Evolutionary conservation across 2,113 vertebrate genomes (phyloP).

Genomic region (Heterotilapia buettikoferi): DNA sequence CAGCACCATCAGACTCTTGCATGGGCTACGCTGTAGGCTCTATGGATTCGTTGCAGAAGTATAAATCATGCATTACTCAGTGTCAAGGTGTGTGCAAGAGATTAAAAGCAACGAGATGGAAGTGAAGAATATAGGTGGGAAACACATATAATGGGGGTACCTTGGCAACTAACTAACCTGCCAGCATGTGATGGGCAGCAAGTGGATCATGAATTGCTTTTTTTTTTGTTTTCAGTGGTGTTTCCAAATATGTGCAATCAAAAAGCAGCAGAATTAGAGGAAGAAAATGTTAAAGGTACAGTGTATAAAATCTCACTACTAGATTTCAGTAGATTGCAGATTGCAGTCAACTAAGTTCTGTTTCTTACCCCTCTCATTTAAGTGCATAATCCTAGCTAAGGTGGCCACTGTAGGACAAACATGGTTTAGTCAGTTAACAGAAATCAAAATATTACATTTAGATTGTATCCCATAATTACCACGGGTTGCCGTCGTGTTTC

Average conservation of each 20-base stretch:
- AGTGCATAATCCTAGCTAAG: not conserved
- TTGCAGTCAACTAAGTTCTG: not conserved
- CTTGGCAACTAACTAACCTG: not conserved
- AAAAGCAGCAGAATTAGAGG: not conserved
- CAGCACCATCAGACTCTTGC: not conserved
- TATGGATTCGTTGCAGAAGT: not conserved
- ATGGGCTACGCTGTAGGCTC: not conserved
- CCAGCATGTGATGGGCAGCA: not conserved
- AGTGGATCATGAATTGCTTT: not conserved
- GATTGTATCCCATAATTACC: not conserved
- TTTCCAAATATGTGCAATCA: not conserved
- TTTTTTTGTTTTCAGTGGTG: not conserved
- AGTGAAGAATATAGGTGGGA: not conserved
- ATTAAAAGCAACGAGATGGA: not conserved
- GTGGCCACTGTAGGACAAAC: not conserved
- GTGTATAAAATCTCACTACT: not conserved
- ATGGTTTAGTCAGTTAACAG: not conserved
- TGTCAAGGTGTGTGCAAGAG: not conserved
- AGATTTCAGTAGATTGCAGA: not conserved
- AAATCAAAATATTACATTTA: not conserved
- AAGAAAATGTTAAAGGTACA: not conserved
- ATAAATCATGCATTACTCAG: not conserved
- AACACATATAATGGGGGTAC: not conserved
- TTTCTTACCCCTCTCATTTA: not conserved
- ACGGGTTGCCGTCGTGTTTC: accelerated